These are phyloP conservation scores for Odontamblyopus rebecca DNA, from an alignment of 2,797 vertebrate genomes.

Conservation along the genomic window DNA sequence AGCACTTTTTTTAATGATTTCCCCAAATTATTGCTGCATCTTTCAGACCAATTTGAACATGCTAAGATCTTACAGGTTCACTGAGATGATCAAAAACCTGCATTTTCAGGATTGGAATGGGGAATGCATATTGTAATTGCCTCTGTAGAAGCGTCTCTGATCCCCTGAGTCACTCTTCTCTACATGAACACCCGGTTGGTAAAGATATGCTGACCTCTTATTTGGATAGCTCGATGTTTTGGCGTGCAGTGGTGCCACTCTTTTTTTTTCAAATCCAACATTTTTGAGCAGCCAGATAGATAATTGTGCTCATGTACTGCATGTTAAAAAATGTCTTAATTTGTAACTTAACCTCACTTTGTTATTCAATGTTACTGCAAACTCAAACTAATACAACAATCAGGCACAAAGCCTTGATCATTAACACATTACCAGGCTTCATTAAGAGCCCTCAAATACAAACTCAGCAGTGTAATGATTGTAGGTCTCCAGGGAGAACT, in stretches of 20 bases:
- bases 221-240: neutral
- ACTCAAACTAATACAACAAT: neutral
- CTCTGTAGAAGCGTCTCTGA: no score
- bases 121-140: no score
- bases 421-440: neutral
- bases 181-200: neutral
- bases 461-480: neutral
- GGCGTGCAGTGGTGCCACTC: no score
- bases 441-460: neutral
- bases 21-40: no score
- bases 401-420: neutral
- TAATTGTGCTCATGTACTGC: neutral
- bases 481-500: neutral
- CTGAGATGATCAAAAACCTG: no score
- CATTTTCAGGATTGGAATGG: no score
- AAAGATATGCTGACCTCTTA: neutral
- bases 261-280: no score
- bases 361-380: neutral
- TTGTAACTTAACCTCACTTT: neutral
- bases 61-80: no score
- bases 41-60: no score
- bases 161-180: neutral
- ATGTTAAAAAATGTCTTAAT: neutral
- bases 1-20: no score
- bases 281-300: no score